These are phyloP conservation scores for Crypturellus undulatus DNA, from an alignment of 2,113 vertebrate genomes.

Conservation along the genomic window DNA sequence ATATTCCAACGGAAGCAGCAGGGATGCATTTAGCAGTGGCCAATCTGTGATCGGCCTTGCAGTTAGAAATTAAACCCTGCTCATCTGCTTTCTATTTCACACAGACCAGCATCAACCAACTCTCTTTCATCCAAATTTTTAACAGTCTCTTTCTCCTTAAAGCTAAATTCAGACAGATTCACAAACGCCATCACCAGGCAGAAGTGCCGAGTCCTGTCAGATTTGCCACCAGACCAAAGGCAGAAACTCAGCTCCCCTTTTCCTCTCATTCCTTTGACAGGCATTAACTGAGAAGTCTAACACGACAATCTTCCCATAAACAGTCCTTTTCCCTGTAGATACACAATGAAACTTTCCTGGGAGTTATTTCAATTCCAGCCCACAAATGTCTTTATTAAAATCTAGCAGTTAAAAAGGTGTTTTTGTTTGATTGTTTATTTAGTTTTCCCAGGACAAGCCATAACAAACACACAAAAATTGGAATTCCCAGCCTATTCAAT, in stretches of 20 bases:
- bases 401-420: neutral
- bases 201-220: neutral
- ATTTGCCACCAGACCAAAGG: neutral
- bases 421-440: neutral
- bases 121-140: neutral
- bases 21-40: neutral
- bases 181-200: too few species aligned
- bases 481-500: neutral
- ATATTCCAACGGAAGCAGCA: neutral
- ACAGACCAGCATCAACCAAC: neutral
- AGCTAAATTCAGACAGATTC: neutral
- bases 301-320: neutral
- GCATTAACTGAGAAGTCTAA: neutral
- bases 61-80: neutral
- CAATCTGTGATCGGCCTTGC: neutral
- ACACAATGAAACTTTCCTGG: neutral
- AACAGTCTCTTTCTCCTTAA: neutral
- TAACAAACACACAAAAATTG: neutral
- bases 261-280: neutral
- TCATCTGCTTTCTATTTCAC: neutral
- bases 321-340: neutral
- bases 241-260: neutral
- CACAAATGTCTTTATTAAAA: neutral
- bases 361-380: neutral
- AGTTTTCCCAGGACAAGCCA: neutral